These are phyloP conservation scores for Babyrousa celebensis DNA, from an alignment of 2,797 vertebrate genomes.

Conservation along the genomic window DNA sequence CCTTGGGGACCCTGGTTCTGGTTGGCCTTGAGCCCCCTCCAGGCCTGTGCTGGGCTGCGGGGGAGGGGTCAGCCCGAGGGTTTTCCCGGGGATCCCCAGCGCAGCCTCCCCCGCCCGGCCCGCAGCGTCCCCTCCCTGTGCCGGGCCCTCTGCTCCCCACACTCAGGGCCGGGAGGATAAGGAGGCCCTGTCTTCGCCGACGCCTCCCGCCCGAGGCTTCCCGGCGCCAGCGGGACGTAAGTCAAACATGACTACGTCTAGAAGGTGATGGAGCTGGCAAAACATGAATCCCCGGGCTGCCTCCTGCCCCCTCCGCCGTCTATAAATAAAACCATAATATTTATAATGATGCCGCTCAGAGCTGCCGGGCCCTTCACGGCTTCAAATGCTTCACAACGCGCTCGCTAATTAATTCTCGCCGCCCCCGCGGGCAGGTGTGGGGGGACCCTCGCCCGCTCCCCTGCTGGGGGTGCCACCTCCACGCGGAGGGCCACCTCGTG, in stretches of 20 bases:
- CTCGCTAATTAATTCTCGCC: slow-evolving; percentile 32
- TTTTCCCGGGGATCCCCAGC: not conserved
- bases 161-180: not conserved
- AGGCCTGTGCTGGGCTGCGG: not conserved
- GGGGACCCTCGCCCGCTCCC: not conserved
- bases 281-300: not conserved
- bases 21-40: not conserved
- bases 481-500: not conserved
- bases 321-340: slow-evolving; percentile 71
- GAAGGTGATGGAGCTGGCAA: slow-evolving; percentile 65
- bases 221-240: slow-evolving; percentile 55
- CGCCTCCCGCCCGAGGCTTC: slow-evolving; percentile 68
- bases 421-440: slow-evolving; percentile 45
- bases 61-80: accelerated
- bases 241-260: slow-evolving; percentile 41
- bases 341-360: slow-evolving; percentile 28
- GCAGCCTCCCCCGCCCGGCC: not conserved
- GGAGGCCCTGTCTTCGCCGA: slow-evolving; percentile 57
- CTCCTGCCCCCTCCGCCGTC: not conserved
- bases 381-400: slow-evolving; percentile 74
- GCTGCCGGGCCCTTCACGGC: slow-evolving; percentile 58
- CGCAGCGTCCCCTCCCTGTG: not conserved
- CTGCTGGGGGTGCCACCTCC: not conserved
- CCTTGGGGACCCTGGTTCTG: accelerated
- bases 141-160: not conserved